Conservation (phyloP, 2,113 vertebrate species). For the Hirundichthys speculiger region DNA sequence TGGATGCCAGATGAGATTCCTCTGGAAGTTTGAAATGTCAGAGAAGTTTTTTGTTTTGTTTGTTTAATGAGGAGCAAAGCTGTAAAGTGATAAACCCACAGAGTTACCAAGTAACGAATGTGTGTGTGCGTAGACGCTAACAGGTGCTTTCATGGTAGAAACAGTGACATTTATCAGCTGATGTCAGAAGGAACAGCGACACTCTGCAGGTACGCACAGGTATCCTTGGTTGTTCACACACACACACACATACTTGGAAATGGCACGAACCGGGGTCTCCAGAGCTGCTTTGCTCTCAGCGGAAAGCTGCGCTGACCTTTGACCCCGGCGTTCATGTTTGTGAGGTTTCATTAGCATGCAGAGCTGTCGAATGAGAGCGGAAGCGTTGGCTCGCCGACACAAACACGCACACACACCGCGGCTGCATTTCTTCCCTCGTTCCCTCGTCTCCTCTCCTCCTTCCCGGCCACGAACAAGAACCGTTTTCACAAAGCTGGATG, state of each 20-base stretch:
- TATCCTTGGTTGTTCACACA: no score
- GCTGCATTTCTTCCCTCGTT: slow-evolving; percentile 61
- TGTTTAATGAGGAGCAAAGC: no score
- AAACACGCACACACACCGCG: slow-evolving; percentile 20
- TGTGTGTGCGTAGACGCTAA: slow-evolving; percentile 55
- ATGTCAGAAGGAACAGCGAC: no score
- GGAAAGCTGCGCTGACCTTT: slow-evolving; percentile 66
- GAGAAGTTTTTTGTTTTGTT: background rate
- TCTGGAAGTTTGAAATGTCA: no score
- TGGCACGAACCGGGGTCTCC: slow-evolving; percentile 23
- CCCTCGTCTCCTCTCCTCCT: slow-evolving; percentile 50
- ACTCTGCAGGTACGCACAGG: no score
- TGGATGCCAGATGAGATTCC: slow-evolving; percentile 18
- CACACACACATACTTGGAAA: slow-evolving; percentile 17
- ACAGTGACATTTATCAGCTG: slow-evolving; percentile 71
- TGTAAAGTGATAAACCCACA: no score
- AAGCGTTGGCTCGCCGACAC: slow-evolving; percentile 66
- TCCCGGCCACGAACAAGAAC: slow-evolving; percentile 70
- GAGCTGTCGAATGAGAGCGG: slow-evolving; percentile 67
- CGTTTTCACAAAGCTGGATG: slow-evolving; percentile 78
- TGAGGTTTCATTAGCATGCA: slow-evolving; percentile 78
- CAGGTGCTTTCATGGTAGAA: slow-evolving; percentile 73
- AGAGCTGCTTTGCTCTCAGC: slow-evolving; percentile 51
- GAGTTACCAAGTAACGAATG: slow-evolving; percentile 70
- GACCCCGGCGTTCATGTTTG: slow-evolving; percentile 74